Evolutionary conservation across 2,888 invertebrate genomes (phyloP), one percentile per base, ranked within the genome.

Genomic region (Drosophila monieri): DNA sequence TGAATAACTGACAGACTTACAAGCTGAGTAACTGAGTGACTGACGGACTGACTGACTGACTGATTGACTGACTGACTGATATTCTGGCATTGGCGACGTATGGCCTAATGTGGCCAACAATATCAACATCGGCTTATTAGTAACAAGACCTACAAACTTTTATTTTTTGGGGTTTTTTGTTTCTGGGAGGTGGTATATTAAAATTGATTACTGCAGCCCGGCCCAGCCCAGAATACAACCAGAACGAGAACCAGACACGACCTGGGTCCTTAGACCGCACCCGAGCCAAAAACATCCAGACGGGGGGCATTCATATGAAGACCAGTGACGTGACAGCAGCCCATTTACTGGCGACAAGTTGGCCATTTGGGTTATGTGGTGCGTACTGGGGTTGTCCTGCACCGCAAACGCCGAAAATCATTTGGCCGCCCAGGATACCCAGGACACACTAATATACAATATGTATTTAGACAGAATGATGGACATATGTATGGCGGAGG

Each of bases 81-180:
- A 75, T 75, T 62, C 66, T 77, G 64, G 68, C 67, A 71, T 66
- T 81, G 80, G 85, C 88, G 87, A 85, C 88, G 81, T 80, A 81
- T 84, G 80, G 85, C 81, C 80, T 84, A 80, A 80, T 87, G 85
- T 76, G 81, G 70, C 83, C 88, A 78, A 78, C 79, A 85, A 78
- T 87, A 87, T 81, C 83, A 85, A 81, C 85, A 84, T 67, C 81
- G 71, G 78, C 85, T 73, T 81, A 80, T 78, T 77, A 84, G 71
- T 78, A 73, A 53, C 64, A 67, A 56, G 52, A 53, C 51, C 18
- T 27, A 10, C 18, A 32, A 37, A 12, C 39, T 14, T 37, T 21
- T 21, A n/a, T 3, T 14, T 21, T 35, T 37, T 5, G 15, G 12
- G 23, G n/a, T n/a, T 39, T 35, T 1, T 27, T 15, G 8, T 37